Base-by-base conservation (phyloP, 1,140 invertebrate genomes). In the Physella acuta region DNA sequence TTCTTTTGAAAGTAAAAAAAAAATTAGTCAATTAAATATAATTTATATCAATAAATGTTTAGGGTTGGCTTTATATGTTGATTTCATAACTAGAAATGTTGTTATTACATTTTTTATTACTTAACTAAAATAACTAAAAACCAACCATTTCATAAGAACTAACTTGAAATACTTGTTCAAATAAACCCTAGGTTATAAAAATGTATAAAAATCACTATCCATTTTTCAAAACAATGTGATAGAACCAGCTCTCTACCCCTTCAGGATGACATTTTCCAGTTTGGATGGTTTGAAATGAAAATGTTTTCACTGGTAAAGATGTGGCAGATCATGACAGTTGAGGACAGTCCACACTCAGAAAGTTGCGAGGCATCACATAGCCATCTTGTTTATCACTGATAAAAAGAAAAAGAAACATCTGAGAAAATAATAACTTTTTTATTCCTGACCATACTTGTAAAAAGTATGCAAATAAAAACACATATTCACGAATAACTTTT, bases 371-470 rank as follows among this genome's bases (percentile, higher is more conserved):
- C 75, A 85, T 83, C 36, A 85, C 79, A 71, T 78, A 82, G 11
- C 82, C 84, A 68, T 84, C 81, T 76, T 86, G 85, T 75, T 82
- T 84, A 51, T 85, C 79, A 39, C 84, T 85, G 78, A 53, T 79
- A 79, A 76, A 68, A 58, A 61, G 72, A 76, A 37, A 37, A 17
- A 34, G 26, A n/a, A n/a, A n/a, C n/a, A n/a, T n/a, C n/a, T n/a
- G n/a, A n/a, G n/a, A n/a, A n/a, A n/a, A n/a, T n/a, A n/a, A n/a
- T n/a, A n/a, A n/a, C n/a, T n/a, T n/a, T n/a, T n/a, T n/a, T n/a
- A n/a, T n/a, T n/a, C n/a, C n/a, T n/a, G n/a, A n/a, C n/a, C n/a
- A n/a, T n/a, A n/a, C n/a, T n/a, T n/a, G n/a, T n/a, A n/a, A n/a
- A n/a, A n/a, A n/a, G n/a, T n/a, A n/a, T n/a, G n/a, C n/a, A n/a